Percentiles rank a stretch among this genome's conserved stretches.
Evolutionary conservation across 2,113 vertebrate genomes (phyloP).

Genomic region (Pseudorasbora parva): DNA sequence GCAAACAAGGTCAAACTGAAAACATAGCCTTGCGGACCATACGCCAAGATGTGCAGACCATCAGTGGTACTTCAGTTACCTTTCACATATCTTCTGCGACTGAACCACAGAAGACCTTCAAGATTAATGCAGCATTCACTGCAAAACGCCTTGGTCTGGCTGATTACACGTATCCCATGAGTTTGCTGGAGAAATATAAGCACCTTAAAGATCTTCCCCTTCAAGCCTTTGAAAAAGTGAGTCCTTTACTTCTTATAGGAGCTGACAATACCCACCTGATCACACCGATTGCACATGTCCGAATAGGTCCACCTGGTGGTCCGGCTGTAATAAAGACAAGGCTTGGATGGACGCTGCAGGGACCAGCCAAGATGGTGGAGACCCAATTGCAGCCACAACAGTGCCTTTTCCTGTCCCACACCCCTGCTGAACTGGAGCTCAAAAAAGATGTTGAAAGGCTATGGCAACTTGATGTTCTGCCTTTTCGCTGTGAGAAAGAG

Average conservation of each 20-base stretch:
- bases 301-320: too few species aligned
- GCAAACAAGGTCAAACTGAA: constrained; percentile 5
- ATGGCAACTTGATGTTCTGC: neutral
- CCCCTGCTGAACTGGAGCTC: neutral
- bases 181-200: too few species aligned
- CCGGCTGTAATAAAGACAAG: too few species aligned
- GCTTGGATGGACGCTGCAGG: neutral
- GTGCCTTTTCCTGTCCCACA: neutral
- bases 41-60: constrained; percentile 6
- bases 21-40: neutral
- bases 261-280: too few species aligned
- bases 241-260: too few species aligned
- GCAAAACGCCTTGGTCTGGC: constrained; percentile 10
- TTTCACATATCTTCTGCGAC: constrained; percentile 7
- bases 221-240: too few species aligned
- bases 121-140: constrained; percentile 23
- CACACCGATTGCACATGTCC: too few species aligned
- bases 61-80: constrained; percentile 5
- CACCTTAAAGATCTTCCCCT: too few species aligned
- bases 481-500: neutral
- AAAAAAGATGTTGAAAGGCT: neutral
- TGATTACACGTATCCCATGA: neutral
- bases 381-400: neutral
- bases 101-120: neutral
- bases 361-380: neutral